Base-by-base conservation (phyloP, 2,888 invertebrate genomes). In the Macrosiphum euphorbiae region DNA sequence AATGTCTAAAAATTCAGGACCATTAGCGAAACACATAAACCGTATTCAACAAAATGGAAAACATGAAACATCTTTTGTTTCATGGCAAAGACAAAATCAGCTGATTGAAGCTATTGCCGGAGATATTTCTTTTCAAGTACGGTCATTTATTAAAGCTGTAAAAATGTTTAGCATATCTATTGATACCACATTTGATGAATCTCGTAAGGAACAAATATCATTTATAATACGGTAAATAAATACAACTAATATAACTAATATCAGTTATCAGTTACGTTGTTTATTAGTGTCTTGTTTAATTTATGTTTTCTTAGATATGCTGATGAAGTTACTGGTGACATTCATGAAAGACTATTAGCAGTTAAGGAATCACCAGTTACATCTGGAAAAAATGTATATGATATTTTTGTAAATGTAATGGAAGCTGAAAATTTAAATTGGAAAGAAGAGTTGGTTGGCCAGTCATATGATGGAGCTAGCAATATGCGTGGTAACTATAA, bases 331-430 rank as follows among this genome's bases (percentile, higher is more conserved):
- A 50, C 20, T n/a, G 13, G 35, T 28, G 1, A 50, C 0, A 4
- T 86, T n/a, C 50, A 91, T 8, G 78, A 91, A 78, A 61, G 91
- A 47, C 20, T 91, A 28, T 16, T 78, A 3, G 91, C 91, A 24
- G 16, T 67, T 0, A 85, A 50, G n/a, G 91, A 91, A 52, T 78
- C 91, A 35, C 91, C 91, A 0, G n/a, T 11, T 55, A 84, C 85
- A 24, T 44, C 85, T 20, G 85, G 91, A 41, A 35, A 84, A 91
- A 20, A 13, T 1, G 20, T 91, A 52, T 41, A n/a, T 52, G 35
- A 91, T 35, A 50, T 91, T 13, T 91, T 91, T 84, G 16, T n/a
- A 35, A 35, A 84, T 26, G 47, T 78, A 52, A 85, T 91, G 84
- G 35, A 35, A 13, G 13, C 67, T 91, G 26, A 20, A n/a, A 91